Evolutionary conservation across 2,888 invertebrate species (phyloP).

Genomic region (Leptinotarsa peninsularis): DNA sequence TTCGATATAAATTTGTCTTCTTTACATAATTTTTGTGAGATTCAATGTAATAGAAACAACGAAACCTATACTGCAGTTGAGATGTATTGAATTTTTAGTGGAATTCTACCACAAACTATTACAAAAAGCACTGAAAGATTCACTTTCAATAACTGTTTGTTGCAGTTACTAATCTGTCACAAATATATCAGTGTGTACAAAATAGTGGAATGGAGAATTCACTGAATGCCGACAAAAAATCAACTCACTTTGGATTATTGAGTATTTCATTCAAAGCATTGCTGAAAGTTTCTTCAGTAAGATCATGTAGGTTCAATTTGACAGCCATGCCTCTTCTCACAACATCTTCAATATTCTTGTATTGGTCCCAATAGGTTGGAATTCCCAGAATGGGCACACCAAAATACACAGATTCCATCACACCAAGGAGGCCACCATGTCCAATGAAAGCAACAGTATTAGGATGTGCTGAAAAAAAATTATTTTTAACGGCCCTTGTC

Average conservation of each 20-base stretch:
- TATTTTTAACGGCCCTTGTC: too few relatives aligned
- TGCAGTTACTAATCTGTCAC: too few relatives aligned
- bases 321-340: conserved; percentile 25
- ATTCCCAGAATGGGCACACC: conserved; percentile 33
- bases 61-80: too few relatives aligned
- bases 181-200: too few relatives aligned
- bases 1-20: too few relatives aligned
- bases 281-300: conserved; percentile 19
- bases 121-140: too few relatives aligned
- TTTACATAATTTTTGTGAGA: too few relatives aligned
- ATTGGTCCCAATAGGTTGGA: conserved; percentile 31
- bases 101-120: too few relatives aligned
- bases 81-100: too few relatives aligned
- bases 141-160: too few relatives aligned
- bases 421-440: conserved; percentile 26
- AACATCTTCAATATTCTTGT: conserved; percentile 18
- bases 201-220: too few relatives aligned
- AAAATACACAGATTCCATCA: conserved; percentile 26
- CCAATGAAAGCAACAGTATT: conserved; percentile 12
- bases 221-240: neutral
- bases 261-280: conserved; percentile 27
- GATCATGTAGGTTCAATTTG: conserved; percentile 18
- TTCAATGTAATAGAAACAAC: too few relatives aligned
- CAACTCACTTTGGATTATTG: conserved; percentile 31
- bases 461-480: conserved; percentile 27